phyloP scores from a whole-genome alignment of 2,797 vertebrate species.

The Protonibea diacanthus region DNA sequence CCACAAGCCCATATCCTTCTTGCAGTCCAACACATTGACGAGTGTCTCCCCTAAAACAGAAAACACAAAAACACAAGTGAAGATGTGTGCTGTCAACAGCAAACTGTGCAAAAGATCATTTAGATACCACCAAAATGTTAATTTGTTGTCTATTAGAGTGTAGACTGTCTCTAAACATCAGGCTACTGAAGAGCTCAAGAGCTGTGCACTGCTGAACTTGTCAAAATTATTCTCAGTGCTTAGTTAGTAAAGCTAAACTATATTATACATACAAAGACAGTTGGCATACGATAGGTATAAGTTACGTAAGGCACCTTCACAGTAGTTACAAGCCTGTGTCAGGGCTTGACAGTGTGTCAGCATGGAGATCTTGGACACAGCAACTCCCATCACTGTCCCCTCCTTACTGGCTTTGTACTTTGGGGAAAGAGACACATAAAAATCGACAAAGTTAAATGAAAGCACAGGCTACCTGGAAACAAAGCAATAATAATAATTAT shows the following conservation, averaged over 20 bases:
- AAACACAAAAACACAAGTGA: conserved; percentile 26
- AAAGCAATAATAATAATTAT: not conserved
- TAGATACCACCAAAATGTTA: not conserved
- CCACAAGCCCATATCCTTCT: conserved; percentile 98
- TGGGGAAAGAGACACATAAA: conserved; percentile 7
- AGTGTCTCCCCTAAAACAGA: conserved; percentile 91
- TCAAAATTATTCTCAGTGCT: not conserved
- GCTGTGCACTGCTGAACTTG: not conserved
- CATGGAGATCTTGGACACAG: conserved; percentile 95
- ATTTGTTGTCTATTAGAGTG: conserved; percentile 9
- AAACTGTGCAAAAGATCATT: not conserved
- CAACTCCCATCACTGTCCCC: conserved; percentile 98
- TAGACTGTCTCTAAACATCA: not conserved
- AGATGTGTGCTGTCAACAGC: not conserved
- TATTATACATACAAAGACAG: not conserved
- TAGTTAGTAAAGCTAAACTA: conserved; percentile 1
- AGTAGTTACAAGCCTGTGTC: conserved; percentile 98
- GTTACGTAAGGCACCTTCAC: conserved; percentile 85
- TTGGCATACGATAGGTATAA: not conserved
- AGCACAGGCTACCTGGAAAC: not conserved
- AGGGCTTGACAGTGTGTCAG: conserved; percentile 97
- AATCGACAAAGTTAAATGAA: not conserved
- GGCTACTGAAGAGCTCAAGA: not conserved
- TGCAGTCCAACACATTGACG: conserved; percentile 98
- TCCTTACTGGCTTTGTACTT: conserved; percentile 99